Percentiles rank a stretch among this genome's conserved stretches.
Conservation (phyloP, 2,113 vertebrate species). For the Spheniscus mendiculus region DNA sequence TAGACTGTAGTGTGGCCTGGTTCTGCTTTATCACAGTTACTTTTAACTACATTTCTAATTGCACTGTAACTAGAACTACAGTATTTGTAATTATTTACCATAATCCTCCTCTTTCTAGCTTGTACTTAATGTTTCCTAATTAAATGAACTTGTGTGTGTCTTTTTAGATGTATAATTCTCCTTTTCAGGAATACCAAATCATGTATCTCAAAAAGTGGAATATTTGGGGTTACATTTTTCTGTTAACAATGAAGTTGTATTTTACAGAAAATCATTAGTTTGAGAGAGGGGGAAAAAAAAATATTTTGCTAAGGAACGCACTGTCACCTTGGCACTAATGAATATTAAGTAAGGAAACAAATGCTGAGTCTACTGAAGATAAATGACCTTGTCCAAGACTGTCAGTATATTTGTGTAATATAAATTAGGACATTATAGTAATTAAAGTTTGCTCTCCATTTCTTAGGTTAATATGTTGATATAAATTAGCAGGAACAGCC, state of each 20-base stretch:
- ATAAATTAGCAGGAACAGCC: background rate
- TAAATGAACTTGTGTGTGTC: background rate
- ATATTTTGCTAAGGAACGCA: background rate
- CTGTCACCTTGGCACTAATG: background rate
- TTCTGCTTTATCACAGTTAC: background rate
- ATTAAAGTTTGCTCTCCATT: background rate
- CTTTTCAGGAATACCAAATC: background rate
- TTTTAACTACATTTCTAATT: background rate
- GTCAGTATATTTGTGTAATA: background rate
- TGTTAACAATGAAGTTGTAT: background rate
- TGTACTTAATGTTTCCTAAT: background rate
- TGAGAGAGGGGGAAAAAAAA: background rate
- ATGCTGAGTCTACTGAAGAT: background rate
- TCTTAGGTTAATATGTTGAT: background rate
- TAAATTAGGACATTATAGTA: background rate
- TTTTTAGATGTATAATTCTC: background rate
- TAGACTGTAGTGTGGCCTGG: background rate
- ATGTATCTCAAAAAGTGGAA: background rate
- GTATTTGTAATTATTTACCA: background rate
- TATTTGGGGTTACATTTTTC: background rate
- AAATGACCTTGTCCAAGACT: background rate
- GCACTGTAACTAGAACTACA: background rate
- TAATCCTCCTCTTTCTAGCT: background rate
- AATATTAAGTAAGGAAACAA: background rate
- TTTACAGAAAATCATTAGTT: background rate